Evolutionary conservation across 2,797 vertebrate genomes (phyloP), one percentile per base, ranked within the genome.

Genomic region (Chrosomus eos): DNA sequence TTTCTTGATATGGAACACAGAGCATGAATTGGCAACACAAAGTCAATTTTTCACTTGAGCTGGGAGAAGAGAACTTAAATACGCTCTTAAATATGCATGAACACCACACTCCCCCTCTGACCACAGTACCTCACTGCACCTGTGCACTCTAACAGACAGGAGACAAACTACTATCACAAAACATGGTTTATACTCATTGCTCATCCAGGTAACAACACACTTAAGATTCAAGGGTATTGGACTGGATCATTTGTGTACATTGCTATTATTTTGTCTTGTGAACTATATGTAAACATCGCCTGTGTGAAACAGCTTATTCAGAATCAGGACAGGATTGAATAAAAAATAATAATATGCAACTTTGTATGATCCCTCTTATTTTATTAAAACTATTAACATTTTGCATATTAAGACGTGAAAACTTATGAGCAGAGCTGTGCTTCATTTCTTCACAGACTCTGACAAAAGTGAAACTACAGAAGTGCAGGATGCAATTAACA

Each of bases 401-500:
- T 43, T 43, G 11, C 11, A 43, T 43, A 43, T 43, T 43, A 72
- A 68, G 11, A 1, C 16, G 14, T 55, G 45, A 3, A 33, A 51
- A 51, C 18, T 73, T 51, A 72, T 23, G 51, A 38, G 21, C 51
- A 38, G 31, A 55, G 33, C 21, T 55, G 51, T 38, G 19, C 21
- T n/a, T 23, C 0, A 7, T 51, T 51, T 74, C 5, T 74, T 33
- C 31, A 75, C 48, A n/a, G 72, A 36, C 48, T 11, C 18, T 6
- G 19, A 13, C 19, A 31, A 7, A 36, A 55, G 21, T 38, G 21
- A 76, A 60, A 5, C 23, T 58, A 9, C 10, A 43, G 23, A 45
- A 16, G 14, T 28, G 26, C 28, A 48, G 77, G 19, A 19, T 51
- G 31, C 7, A 80, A 80, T 80, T 80, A 80, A 51, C 43, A 66